Evolutionary conservation across 1,140 invertebrate genomes (phyloP).

Genomic region (Metaphire vulgaris): DNA sequence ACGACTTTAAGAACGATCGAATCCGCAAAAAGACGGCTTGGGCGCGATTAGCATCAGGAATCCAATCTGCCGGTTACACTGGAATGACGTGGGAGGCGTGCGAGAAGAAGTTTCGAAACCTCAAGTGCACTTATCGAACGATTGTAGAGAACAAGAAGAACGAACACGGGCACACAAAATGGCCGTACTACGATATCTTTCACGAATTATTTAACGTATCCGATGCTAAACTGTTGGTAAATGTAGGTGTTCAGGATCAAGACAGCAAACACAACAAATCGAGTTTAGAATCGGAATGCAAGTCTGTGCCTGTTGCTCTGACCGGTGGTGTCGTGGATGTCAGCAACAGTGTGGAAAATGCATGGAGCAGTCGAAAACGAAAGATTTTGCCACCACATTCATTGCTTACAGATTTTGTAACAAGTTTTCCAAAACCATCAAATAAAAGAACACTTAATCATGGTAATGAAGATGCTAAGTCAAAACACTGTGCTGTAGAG

Average conservation of each 20-base stretch:
- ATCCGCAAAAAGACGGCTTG: background rate
- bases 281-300: background rate
- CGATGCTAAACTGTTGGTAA: background rate
- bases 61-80: background rate
- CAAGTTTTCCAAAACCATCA: background rate
- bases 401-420: background rate
- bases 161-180: background rate
- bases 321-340: background rate
- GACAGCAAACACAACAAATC: background rate
- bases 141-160: background rate
- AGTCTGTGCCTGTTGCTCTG: background rate
- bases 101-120: background rate
- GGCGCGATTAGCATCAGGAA: background rate
- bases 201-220: background rate
- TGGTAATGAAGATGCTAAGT: background rate
- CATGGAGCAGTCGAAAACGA: background rate
- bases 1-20: background rate
- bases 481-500: background rate
- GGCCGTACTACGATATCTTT: background rate
- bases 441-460: background rate
- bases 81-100: background rate
- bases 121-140: background rate
- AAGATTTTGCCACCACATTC: background rate
- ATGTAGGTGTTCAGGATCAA: background rate
- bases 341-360: background rate